Base-by-base conservation (phyloP, 2,888 invertebrate genomes). In the Gasteruption jaculator region DNA sequence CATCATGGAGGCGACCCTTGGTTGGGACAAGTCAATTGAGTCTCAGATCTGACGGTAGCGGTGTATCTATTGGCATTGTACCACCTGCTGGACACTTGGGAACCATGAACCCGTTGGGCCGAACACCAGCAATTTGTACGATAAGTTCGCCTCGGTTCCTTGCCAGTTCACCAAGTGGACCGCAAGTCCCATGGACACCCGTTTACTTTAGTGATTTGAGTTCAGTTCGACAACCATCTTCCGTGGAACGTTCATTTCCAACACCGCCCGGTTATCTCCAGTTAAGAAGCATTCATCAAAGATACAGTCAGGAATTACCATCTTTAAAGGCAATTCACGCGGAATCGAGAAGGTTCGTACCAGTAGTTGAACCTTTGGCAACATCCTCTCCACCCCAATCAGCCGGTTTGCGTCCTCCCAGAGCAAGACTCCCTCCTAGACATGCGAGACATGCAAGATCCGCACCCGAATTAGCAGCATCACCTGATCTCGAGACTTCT, bases 191-290 rank as follows among this genome's bases (percentile, higher is more conserved):
- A 42, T 84, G 84, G 77, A 81, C 85, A 12, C 81, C 85, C 39
- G 76, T 83, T 47, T 87, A 89, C 73, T 85, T 87, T 61, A 88
- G 86, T 65, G 91, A 91, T 72, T 78, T 91, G 58, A 91, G 91
- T 73, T 90, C 90, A 29, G 91, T 91, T 45, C 80, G 85, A 33
- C 83, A 83, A 61, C 83, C 87, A 30, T 85, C 86, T 57, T 86
- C 87, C 14, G 86, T 80, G 6, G 89, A 85, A 60, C 80, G 85
- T 37, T 88, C 89, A 1, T 82, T 85, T 63, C 87, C 87, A 24
- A 83, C 85, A 12, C 83, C 83, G 29, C 85, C 85, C 6, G 83
- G 83, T 49, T 81, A 81, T 49, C 76, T 80, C 48, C 80, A 82
- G 47, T 68, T 82, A 60, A 76, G 80, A 30, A 77, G 79, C 50